Conservation (phyloP, 2,888 invertebrate species). For the Cenopis cana region DNA sequence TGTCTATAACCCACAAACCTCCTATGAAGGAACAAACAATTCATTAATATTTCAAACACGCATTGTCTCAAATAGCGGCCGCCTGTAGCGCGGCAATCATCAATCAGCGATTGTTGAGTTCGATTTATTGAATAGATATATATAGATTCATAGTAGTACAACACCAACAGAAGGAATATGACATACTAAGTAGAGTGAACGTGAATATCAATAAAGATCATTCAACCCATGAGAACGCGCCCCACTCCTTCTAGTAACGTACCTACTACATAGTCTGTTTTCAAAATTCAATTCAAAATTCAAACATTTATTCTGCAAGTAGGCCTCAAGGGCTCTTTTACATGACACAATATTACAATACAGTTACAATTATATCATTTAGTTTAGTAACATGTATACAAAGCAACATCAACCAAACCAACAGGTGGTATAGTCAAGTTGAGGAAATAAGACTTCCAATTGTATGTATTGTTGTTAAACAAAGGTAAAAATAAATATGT, state of each 20-base stretch:
- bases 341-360: no score
- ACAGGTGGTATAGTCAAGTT: not conserved
- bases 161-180: not conserved
- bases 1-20: not conserved
- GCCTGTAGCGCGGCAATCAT: slow-evolving; percentile 6
- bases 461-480: no score
- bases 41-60: slow-evolving; percentile 5
- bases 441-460: not conserved
- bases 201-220: not conserved
- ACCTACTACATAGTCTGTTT: no score
- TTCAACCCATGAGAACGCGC: not conserved
- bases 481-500: no score
- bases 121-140: slow-evolving; percentile 15
- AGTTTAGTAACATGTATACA: no score
- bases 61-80: slow-evolving; percentile 8
- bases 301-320: no score
- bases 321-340: no score
- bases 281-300: no score
- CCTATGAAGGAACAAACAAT: slow-evolving; percentile 5
- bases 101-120: slow-evolving; percentile 16
- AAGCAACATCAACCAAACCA: no score
- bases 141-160: not conserved
- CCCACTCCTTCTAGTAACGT: no score
- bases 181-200: not conserved
- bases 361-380: no score